phyloP scores from a whole-genome alignment of 1,140 invertebrate genomes.

The Drosophila punjabiensis region DNA sequence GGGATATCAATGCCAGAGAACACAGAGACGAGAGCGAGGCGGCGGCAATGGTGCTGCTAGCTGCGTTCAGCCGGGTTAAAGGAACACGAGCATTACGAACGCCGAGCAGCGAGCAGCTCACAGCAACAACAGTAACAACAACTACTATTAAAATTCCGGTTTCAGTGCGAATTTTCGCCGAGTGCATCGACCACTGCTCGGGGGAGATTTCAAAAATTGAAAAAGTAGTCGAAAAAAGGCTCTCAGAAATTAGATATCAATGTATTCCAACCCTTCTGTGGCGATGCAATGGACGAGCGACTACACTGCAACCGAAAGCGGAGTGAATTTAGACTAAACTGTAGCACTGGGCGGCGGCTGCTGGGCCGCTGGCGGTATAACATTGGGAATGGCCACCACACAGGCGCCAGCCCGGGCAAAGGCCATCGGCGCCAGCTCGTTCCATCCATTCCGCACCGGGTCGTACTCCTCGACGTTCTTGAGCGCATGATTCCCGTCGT shows the following conservation, averaged over 20 bases:
- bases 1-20: slow-evolving; percentile 18
- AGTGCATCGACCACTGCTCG: neutral
- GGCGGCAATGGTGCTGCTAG: slow-evolving; percentile 36
- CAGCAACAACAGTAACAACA: slow-evolving; percentile 57
- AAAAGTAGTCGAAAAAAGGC: neutral
- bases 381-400: slow-evolving; percentile 89
- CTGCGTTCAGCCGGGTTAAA: slow-evolving; percentile 36
- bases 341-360: slow-evolving; percentile 78
- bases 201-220: neutral
- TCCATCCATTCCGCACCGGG: slow-evolving; percentile 95
- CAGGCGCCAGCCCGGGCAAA: slow-evolving; percentile 94
- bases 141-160: slow-evolving; percentile 39
- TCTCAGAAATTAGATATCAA: neutral
- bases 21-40: slow-evolving; percentile 43
- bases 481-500: slow-evolving; percentile 97
- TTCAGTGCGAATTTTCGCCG: slow-evolving; percentile 10
- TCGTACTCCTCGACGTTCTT: slow-evolving; percentile 97
- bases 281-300: slow-evolving; percentile 8
- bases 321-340: slow-evolving; percentile 78
- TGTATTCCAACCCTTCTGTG: neutral
- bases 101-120: slow-evolving; percentile 46
- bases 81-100: slow-evolving; percentile 38
- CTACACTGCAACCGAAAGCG: slow-evolving; percentile 35
- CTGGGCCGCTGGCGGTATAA: slow-evolving; percentile 76
- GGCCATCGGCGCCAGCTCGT: slow-evolving; percentile 90